Conservation (phyloP, 2,888 invertebrate genomes). For the Amphipoea lucens region DNA sequence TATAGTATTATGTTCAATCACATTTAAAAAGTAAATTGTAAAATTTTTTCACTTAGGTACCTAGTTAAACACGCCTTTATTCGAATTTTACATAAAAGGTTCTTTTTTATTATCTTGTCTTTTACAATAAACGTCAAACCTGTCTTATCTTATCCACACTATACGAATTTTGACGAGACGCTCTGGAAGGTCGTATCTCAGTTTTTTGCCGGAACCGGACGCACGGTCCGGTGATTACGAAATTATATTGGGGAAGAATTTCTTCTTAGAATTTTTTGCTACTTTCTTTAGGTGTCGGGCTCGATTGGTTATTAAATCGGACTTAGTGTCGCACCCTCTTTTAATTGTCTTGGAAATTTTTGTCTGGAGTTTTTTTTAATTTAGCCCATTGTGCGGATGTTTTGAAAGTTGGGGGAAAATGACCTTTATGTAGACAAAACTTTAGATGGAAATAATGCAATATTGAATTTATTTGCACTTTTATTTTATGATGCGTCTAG, state of each 20-base stretch:
- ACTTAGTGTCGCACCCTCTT: constrained; percentile 81
- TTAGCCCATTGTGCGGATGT: constrained; percentile 51
- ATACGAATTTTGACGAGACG: constrained; percentile 79
- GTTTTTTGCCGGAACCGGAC: constrained; percentile 88
- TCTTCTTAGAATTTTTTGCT: constrained; percentile 78
- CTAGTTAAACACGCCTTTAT: neutral
- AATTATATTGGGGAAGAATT: constrained; percentile 87
- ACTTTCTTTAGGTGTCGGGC: constrained; percentile 80
- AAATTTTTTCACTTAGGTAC: neutral
- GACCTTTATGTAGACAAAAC: neutral
- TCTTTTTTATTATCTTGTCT: constrained; percentile 30
- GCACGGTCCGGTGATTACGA: constrained; percentile 88
- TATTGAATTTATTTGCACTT: neutral
- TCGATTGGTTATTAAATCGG: constrained; percentile 89
- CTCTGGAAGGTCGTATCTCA: constrained; percentile 81
- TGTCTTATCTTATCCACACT: constrained; percentile 75
- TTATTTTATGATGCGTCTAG: too few relatives aligned
- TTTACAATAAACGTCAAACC: constrained; percentile 24
- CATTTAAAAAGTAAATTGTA: neutral
- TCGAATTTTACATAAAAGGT: neutral
- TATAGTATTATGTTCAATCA: neutral
- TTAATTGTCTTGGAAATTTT: constrained; percentile 76
- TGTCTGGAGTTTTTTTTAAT: constrained; percentile 63
- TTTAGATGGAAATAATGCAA: neutral
- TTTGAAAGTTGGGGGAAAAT: constrained; percentile 7